These are phyloP conservation scores for Formicarius rufipectus DNA, from an alignment of 2,113 vertebrate genomes.

Conservation along the genomic window DNA sequence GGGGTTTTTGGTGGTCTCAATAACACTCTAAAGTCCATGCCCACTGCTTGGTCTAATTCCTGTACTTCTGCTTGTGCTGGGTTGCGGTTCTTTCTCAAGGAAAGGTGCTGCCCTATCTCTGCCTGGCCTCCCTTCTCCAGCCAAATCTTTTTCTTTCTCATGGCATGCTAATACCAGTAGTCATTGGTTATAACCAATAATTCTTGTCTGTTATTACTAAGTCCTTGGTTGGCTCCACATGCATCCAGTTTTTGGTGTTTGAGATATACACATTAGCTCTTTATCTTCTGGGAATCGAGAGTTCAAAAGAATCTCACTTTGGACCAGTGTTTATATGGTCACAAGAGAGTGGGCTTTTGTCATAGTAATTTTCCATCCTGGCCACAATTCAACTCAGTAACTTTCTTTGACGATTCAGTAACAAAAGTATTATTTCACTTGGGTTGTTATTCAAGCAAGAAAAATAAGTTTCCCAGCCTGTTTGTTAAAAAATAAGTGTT, in stretches of 20 bases:
- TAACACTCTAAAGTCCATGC: background rate
- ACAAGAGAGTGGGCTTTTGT: background rate
- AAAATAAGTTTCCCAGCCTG: background rate
- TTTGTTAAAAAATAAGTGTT: background rate
- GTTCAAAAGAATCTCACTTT: background rate
- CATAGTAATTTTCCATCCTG: background rate
- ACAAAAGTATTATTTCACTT: background rate
- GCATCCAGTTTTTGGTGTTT: background rate
- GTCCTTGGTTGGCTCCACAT: background rate
- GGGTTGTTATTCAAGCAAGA: background rate
- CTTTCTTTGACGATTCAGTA: background rate
- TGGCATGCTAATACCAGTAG: background rate
- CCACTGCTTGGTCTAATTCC: background rate
- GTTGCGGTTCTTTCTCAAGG: background rate
- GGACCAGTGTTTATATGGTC: background rate
- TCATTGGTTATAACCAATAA: background rate
- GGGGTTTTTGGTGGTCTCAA: background rate
- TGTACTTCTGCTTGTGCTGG: background rate
- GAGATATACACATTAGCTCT: background rate
- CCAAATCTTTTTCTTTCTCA: background rate
- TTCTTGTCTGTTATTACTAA: background rate
- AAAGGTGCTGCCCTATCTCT: background rate
- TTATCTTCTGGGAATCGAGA: background rate
- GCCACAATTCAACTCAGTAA: background rate
- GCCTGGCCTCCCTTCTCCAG: background rate